These are phyloP conservation scores for Clinocottus analis DNA, from an alignment of 2,113 vertebrate species.

Conservation along the genomic window DNA sequence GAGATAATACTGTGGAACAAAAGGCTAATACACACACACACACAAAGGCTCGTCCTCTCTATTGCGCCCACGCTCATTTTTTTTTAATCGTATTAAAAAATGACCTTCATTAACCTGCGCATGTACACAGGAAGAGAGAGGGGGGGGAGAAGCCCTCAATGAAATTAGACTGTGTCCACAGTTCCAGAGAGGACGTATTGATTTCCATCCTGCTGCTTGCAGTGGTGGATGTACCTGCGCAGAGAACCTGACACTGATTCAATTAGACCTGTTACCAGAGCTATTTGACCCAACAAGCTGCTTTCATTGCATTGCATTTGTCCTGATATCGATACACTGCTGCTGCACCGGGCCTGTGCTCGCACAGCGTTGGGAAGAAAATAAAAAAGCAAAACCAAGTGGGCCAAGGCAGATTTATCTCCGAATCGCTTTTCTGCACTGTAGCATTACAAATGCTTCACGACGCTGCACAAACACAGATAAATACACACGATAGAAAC, in stretches of 20 bases:
- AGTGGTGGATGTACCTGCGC: slow-evolving; percentile 58
- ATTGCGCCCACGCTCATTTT: neutral
- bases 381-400: slow-evolving; percentile 8
- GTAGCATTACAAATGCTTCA: neutral
- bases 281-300: slow-evolving; percentile 69
- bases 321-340: slow-evolving; percentile 57
- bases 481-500: slow-evolving; percentile 12
- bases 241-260: slow-evolving; percentile 68
- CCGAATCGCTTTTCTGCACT: slow-evolving; percentile 4
- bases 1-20: neutral
- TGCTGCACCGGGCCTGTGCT: slow-evolving; percentile 8
- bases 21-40: slow-evolving; percentile 1
- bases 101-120: slow-evolving; percentile 65
- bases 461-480: slow-evolving; percentile 4
- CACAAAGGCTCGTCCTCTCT: neutral
- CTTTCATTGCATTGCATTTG: slow-evolving; percentile 66
- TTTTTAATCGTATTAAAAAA: slow-evolving; percentile 19
- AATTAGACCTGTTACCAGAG: slow-evolving; percentile 71
- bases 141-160: slow-evolving; percentile 38
- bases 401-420: slow-evolving; percentile 16
- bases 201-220: slow-evolving; percentile 61
- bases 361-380: neutral
- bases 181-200: slow-evolving; percentile 64
- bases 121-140: slow-evolving; percentile 15
- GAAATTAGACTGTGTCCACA: slow-evolving; percentile 58